Base-by-base conservation (phyloP, 2,888 invertebrate species). In the Maniola hyperantus region DNA sequence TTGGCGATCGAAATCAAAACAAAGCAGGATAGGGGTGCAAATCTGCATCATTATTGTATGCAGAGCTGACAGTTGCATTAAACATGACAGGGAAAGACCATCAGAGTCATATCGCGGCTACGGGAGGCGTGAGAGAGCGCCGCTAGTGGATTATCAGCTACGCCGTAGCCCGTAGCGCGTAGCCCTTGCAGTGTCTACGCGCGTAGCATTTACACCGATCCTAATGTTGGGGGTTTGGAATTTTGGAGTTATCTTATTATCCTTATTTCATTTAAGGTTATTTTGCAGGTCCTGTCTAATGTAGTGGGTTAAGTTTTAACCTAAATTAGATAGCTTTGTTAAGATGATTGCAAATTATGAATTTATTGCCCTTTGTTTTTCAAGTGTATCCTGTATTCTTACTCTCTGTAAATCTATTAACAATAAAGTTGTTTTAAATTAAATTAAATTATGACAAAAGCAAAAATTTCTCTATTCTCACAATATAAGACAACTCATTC, bases 1-100 rank as follows among this genome's bases (percentile, higher is more conserved):
- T 58, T 13, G 26, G 26, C 13, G 51, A 57, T 66, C 11, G 8
- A 53, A 50, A 70, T 59, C 61, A 64, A 70, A 68, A 68, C 44
- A 59, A 55, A 58, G 62, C 69, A 42, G 66, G 46, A 61, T 15
- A 46, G 64, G 82, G 77, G 80, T 79, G 77, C 71, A 80, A 83
- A 83, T 78, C 82, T 78, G 70, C 69, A 72, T 72, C 74, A 82
- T 83, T 80, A 82, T 72, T 81, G 75, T 83, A 86, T 84, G 83
- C 79, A 83, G 79, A 82, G 80, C 77, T 82, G 80, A 81, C 79
- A 81, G 76, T 84, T 88, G 85, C 86, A 89, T 88, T 87, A 87
- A 85, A 87, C 85, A 86, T 86, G 85, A 85, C 86, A 88, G 77
- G 83, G 82, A 85, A 86, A 87, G 83, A 85, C 83, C 87, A 87